Evolutionary conservation across 2,888 invertebrate species (phyloP), one percentile per base, ranked within the genome.

Genomic region (Phyllotreta striolata): DNA sequence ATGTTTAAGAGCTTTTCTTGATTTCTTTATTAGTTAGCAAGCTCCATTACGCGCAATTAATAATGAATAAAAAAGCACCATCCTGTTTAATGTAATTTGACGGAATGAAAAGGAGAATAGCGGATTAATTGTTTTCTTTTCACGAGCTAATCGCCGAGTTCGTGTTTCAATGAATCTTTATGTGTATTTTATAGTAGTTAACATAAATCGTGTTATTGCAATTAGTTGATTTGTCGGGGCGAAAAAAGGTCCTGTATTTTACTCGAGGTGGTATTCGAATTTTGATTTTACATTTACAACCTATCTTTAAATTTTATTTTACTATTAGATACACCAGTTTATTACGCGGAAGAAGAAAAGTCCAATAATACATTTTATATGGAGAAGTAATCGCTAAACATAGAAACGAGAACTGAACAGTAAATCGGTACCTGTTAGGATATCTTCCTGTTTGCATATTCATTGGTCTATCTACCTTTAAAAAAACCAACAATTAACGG

Each of bases 141-240:
- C 14, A 14, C 24, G 47, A 47, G 34, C 9, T 47, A 47, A 47
- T 47, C 14, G 47, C 12, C 34, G 10, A 14, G 49, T 58, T 58
- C 59, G 43, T 59, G 59, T 41, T 51, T 51, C 43, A 35, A 35
- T 41, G 43, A 59, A 51, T 59, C 59, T 49, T 51, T 59, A 24
- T 59, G 34, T 59, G 58, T 51, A 35, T 59, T 59, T 51, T 51
- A 8, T 35, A 39, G 57, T 57, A 38, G 47, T 57, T 57, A 47
- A 57, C 24, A 40, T 47, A 54, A 24, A 40, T 39, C 54, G 10
- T 40, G 40, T 34, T 55, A 7, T 34, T 40, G 35, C 34, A 43
- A 55, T 55, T 55, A 58, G 38, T n/a, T 12, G 34, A n/a, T 57
- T 57, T 58, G 9, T 38, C 35, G 4, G 43, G 34, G 43, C 8